A percentile compares a stretch with the other conserved stretches of the same genome.
phyloP scores from a whole-genome alignment of 2,113 vertebrate genomes.

The Falcunculus frontatus region DNA sequence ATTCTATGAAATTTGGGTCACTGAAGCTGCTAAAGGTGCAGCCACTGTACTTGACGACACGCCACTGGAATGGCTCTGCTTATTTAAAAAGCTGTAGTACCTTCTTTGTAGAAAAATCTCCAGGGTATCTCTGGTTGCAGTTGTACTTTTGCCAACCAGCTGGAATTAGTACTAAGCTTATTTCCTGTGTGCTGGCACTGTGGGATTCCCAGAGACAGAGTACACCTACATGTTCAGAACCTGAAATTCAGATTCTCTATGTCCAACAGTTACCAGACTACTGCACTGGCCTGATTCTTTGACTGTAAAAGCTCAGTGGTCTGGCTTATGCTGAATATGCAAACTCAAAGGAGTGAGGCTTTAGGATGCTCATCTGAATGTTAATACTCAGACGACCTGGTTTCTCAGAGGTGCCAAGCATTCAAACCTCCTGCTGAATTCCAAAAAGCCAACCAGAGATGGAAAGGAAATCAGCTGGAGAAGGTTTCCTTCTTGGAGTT shows the following conservation, averaged over 20 bases:
- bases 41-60: background rate
- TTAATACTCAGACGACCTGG: conserved; percentile 2
- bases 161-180: background rate
- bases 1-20: background rate
- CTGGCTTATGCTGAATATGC: background rate
- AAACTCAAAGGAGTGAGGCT: background rate
- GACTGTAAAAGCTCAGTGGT: background rate
- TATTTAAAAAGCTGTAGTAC: background rate
- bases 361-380: conserved; percentile 20
- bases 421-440: conserved; percentile 4
- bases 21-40: background rate
- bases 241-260: background rate
- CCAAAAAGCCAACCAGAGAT: background rate
- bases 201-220: background rate
- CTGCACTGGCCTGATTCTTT: background rate
- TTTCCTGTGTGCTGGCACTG: background rate
- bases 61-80: background rate
- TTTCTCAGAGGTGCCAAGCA: background rate
- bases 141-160: background rate
- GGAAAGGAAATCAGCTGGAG: background rate
- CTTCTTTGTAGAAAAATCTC: background rate
- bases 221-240: background rate
- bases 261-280: background rate
- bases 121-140: background rate
- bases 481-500: background rate